These are phyloP conservation scores for Diadumene lineata DNA, from an alignment of 92 coral and sea anemone species.

Conservation along the genomic window DNA sequence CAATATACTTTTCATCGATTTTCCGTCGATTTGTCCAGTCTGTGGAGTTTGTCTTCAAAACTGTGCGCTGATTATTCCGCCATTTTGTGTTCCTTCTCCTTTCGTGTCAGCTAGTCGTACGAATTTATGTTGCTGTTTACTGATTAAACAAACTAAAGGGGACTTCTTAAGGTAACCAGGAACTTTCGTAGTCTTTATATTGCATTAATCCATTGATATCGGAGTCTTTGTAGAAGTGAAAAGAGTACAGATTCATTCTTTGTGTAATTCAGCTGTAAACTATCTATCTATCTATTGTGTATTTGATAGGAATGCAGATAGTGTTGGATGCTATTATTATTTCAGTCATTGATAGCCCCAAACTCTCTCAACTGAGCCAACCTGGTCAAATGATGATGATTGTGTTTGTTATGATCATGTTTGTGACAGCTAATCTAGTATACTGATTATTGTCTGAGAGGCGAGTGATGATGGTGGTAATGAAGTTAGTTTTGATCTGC, in stretches of 20 bases:
- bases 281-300: neutral
- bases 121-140: conserved; percentile 35
- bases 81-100: conserved; percentile 81
- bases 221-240: too few relatives aligned
- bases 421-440: neutral
- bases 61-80: conserved; percentile 65
- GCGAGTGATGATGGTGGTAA: neutral
- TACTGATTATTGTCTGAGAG: too few relatives aligned
- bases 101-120: conserved; percentile 36
- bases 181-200: too few relatives aligned
- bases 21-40: conserved; percentile 71
- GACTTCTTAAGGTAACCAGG: conserved; percentile 71
- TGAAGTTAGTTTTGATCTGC: neutral
- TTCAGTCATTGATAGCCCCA: too few relatives aligned
- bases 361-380: too few relatives aligned
- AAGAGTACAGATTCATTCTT: too few relatives aligned
- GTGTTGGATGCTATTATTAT: too few relatives aligned
- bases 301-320: too few relatives aligned
- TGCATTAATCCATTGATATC: too few relatives aligned
- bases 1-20: conserved; percentile 64
- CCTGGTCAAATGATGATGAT: neutral
- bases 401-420: neutral
- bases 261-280: too few relatives aligned
- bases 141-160: conserved; percentile 78
- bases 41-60: conserved; percentile 52